Conservation (phyloP, 2,888 invertebrate species). For the Actias luna region DNA sequence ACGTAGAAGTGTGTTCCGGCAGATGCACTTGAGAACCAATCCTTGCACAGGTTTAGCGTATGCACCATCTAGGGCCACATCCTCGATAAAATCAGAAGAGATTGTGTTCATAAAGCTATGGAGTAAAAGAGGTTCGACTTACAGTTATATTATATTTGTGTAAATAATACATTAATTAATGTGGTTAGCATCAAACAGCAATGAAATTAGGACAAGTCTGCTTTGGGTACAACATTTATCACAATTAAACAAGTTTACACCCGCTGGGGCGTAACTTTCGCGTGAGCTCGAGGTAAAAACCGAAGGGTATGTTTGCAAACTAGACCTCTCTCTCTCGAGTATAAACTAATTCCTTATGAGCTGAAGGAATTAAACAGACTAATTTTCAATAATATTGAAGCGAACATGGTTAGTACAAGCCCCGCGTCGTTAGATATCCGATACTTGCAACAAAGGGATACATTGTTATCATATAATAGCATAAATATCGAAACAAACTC, state of each 20-base stretch:
- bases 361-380: background rate
- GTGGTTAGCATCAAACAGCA: background rate
- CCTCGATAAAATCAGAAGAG: too few relatives aligned
- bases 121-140: too few relatives aligned
- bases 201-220: background rate
- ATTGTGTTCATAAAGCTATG: too few relatives aligned
- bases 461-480: too few relatives aligned
- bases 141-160: background rate
- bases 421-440: too few relatives aligned
- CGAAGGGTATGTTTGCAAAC: background rate
- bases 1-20: too few relatives aligned
- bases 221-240: constrained; percentile 13
- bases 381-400: background rate
- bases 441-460: too few relatives aligned
- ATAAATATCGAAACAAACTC: too few relatives aligned
- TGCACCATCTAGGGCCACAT: too few relatives aligned
- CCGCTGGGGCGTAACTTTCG: background rate
- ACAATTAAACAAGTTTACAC: constrained; percentile 6
- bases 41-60: too few relatives aligned
- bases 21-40: too few relatives aligned
- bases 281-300: background rate
- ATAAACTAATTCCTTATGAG: background rate
- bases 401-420: too few relatives aligned
- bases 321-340: background rate
- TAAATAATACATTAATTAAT: background rate